Base-by-base conservation (phyloP, 2,797 vertebrate species). In the Pipistrellus nathusii region DNA sequence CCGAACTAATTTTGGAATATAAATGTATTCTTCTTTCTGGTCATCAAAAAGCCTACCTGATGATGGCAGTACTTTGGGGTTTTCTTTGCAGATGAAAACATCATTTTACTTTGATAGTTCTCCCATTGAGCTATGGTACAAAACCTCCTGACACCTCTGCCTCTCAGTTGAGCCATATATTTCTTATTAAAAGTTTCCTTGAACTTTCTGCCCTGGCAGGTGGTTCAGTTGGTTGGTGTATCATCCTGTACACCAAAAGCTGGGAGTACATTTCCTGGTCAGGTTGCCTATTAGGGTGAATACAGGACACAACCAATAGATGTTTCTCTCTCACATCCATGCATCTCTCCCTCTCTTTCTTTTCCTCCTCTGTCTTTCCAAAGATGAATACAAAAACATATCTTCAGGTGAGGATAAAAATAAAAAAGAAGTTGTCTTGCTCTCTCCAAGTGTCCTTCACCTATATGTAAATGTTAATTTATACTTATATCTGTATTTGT, bases 11-110 rank as follows among this genome's bases (percentile, higher is more conserved):
- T 83, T 25, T 35, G 38, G 38, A 73, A 76, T 48, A 62, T 8
- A 91, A 82, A 66, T 20, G 15, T 85, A 48, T 30, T 77, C 59
- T 92, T 87, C 53, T 88, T 55, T 59, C 38, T 86, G 75, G 21
- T 44, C n/a, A 80, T 72, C 69, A 88, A 75, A 30, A 59, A 68
- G 53, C 17, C 55, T 76, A 84, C 30, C 38, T 46, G 68, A 62
- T 17, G 9, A 75, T 44, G 76, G 30, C 25, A 69, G 38, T 76
- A 64, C 32, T 64, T 77, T 30, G 18, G 6, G 30, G 21, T 38
- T 73, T 90, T 53, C 51, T 48, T 35, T 66, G 21, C 3, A 68
- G 18, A 72, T 77, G 59, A 89, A 88, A 68, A 69, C 0, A 68
- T 59, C 21, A n/a, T 55, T 72, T 68, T 44, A 55, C 12, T 41